Percentiles rank a stretch among this genome's conserved stretches.
phyloP scores from a whole-genome alignment of 2,888 invertebrate species.

The Pseudococcus viburni region DNA sequence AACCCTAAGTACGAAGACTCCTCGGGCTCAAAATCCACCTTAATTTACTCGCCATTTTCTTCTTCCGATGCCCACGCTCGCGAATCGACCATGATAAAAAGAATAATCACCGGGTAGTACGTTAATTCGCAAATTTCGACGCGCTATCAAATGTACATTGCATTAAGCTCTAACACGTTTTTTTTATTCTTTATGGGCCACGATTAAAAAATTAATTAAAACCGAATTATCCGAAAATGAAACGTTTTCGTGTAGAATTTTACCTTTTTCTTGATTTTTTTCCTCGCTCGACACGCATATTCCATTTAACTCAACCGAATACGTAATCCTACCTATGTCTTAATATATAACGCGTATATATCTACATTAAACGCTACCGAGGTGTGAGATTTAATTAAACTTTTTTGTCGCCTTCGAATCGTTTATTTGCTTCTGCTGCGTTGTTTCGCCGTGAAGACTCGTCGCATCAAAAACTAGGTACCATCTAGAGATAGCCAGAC shows the following conservation, averaged over 20 bases:
- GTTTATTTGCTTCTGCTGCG: background rate
- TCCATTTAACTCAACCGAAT: background rate
- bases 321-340: background rate
- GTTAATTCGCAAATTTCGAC: background rate
- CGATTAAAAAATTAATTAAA: conserved; percentile 46
- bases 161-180: background rate
- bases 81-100: background rate
- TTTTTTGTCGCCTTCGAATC: conserved; percentile 24
- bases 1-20: background rate
- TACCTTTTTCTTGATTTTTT: background rate
- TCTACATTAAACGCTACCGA: background rate
- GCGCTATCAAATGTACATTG: background rate
- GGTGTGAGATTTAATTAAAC: background rate
- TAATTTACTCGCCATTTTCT: background rate
- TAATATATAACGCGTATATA: background rate
- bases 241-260: background rate
- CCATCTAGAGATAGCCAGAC: background rate
- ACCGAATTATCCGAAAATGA: conserved; percentile 1
- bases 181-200: background rate
- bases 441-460: background rate
- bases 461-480: too few species aligned
- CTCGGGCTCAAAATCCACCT: background rate
- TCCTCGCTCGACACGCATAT: conserved; percentile 12
- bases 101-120: background rate
- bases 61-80: background rate